Evolutionary conservation across 1,140 invertebrate species (phyloP).

Genomic region (Drosophila rhopaloa): DNA sequence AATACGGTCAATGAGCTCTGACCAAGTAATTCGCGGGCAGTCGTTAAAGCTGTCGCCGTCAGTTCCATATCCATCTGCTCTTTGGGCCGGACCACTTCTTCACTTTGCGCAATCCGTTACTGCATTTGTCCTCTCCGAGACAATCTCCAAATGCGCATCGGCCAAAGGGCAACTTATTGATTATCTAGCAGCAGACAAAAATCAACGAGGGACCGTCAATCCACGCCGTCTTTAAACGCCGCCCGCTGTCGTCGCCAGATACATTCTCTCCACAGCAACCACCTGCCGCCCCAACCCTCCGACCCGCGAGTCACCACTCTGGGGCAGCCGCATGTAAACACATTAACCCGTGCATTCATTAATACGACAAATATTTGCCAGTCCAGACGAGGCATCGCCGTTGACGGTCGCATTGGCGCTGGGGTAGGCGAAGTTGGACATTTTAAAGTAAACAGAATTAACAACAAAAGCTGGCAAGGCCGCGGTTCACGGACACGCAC

Average conservation of each 20-base stretch:
- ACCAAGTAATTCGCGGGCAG: slow-evolving; percentile 15
- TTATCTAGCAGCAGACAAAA: slow-evolving; percentile 51
- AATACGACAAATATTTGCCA: slow-evolving; percentile 75
- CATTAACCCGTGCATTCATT: slow-evolving; percentile 81
- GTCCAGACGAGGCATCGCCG: slow-evolving; percentile 43
- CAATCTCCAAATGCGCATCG: slow-evolving; percentile 14
- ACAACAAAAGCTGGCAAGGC: slow-evolving; percentile 76
- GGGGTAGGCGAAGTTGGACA: slow-evolving; percentile 43
- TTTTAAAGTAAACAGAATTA: slow-evolving; percentile 80
- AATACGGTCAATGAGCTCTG: slow-evolving; percentile 76
- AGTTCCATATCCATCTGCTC: neutral
- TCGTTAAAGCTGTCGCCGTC: slow-evolving; percentile 10
- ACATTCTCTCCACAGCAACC: slow-evolving; percentile 1
- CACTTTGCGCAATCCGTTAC: neutral
- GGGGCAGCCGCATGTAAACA: slow-evolving; percentile 65
- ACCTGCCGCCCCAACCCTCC: neutral
- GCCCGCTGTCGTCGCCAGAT: slow-evolving; percentile 35
- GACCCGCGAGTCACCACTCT: neutral
- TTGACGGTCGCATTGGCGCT: neutral
- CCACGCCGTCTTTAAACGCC: slow-evolving; percentile 54
- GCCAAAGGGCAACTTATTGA: slow-evolving; percentile 48
- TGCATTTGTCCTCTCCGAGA: neutral
- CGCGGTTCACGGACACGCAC: slow-evolving; percentile 32
- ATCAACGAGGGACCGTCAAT: neutral
- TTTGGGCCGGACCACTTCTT: neutral